These are phyloP conservation scores for Acheta domesticus DNA, from an alignment of 2,888 invertebrate genomes.

Conservation along the genomic window DNA sequence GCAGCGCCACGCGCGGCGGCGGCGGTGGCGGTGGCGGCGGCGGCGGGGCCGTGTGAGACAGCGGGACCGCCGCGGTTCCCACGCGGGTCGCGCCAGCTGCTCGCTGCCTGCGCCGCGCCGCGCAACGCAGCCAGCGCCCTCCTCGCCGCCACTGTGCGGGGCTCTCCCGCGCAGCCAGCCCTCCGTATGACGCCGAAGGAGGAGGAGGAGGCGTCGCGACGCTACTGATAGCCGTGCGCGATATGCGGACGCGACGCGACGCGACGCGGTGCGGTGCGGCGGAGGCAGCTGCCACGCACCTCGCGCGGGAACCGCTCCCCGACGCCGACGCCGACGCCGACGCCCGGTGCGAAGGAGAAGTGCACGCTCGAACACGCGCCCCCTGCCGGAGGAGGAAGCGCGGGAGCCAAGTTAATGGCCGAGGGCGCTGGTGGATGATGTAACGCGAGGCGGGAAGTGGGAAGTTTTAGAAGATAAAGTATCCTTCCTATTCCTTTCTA, in stretches of 20 bases:
- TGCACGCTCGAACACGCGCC: neutral
- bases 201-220: neutral
- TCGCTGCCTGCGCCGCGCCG: neutral
- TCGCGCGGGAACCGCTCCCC: neutral
- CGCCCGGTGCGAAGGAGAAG: neutral
- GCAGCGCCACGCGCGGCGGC: neutral
- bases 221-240: neutral
- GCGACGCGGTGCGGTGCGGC: neutral
- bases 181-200: neutral
- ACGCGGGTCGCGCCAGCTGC: constrained; percentile 24
- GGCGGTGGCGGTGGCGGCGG: neutral
- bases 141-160: neutral
- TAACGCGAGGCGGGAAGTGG: no score
- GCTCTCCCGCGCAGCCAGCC: neutral
- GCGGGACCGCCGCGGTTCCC: constrained; percentile 26
- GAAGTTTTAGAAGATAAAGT: no score
- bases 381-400: neutral
- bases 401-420: neutral
- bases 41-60: constrained; percentile 28
- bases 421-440: no score
- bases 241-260: neutral
- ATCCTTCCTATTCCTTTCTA: no score
- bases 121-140: neutral
- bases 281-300: neutral
- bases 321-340: neutral